Conservation (phyloP, 2,797 vertebrate species). For the Coccyzus lansbergi region DNA sequence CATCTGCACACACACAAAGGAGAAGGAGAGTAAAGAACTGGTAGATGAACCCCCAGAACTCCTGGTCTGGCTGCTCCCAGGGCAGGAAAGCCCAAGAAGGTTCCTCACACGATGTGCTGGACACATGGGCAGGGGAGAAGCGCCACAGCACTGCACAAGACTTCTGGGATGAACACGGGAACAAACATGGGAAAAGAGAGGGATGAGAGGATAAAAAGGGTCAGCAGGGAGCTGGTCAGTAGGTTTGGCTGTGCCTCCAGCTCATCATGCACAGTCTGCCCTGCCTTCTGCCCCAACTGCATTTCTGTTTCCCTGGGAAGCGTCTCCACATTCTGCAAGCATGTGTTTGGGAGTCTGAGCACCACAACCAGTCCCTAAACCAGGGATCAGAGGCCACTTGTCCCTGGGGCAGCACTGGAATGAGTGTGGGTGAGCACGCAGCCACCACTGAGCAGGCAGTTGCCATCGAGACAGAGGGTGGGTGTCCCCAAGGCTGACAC, state of each 20-base stretch:
- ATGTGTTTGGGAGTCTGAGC: too few relatives aligned
- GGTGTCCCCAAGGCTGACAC: rapidly evolving
- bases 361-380: background rate
- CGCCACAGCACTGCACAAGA: background rate
- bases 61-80: background rate
- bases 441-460: too few relatives aligned
- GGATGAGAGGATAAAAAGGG: background rate
- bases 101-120: background rate
- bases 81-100: background rate
- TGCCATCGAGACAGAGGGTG: background rate
- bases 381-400: too few relatives aligned
- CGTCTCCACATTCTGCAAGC: too few relatives aligned
- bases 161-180: background rate
- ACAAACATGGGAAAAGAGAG: background rate
- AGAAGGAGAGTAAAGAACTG: background rate
- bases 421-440: rapidly evolving
- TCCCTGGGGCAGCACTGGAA: background rate
- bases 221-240: background rate
- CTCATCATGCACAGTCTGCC: too few relatives aligned
- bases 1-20: background rate
- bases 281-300: background rate
- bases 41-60: background rate
- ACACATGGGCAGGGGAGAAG: too few relatives aligned
- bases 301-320: background rate
- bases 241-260: background rate